Percentiles rank a stretch among this genome's conserved stretches.
These are phyloP conservation scores for Datnioides undecimradiatus DNA, from an alignment of 2,113 vertebrate genomes.

Conservation along the genomic window DNA sequence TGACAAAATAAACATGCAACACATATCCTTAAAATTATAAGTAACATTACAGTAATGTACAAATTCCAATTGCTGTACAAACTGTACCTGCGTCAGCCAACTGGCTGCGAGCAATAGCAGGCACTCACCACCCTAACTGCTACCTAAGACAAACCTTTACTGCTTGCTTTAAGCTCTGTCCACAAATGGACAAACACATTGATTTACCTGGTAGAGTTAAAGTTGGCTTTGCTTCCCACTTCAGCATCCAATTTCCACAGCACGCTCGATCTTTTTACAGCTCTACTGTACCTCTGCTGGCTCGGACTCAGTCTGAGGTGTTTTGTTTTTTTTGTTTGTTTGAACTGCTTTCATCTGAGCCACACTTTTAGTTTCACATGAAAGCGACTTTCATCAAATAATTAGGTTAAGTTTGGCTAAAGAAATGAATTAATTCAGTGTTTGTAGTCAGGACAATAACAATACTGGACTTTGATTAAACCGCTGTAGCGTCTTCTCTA, in stretches of 20 bases:
- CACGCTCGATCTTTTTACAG: slow-evolving; percentile 6
- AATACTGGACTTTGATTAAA: slow-evolving; percentile 9
- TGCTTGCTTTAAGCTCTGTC: slow-evolving; percentile 44
- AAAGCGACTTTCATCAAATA: not conserved
- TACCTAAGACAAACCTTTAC: slow-evolving; percentile 26
- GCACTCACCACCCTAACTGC: not conserved
- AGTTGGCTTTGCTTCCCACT: slow-evolving; percentile 22
- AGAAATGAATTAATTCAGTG: not conserved
- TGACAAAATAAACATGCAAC: not conserved
- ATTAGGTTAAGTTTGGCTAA: not conserved
- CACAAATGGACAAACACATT: slow-evolving; percentile 53
- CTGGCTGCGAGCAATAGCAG: not conserved
- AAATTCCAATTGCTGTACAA: not conserved
- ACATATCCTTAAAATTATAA: not conserved
- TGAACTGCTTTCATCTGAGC: not conserved
- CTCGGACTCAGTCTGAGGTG: not conserved
- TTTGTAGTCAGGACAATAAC: not conserved
- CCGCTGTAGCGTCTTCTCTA: slow-evolving; percentile 4
- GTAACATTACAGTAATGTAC: not conserved
- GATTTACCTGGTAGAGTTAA: slow-evolving; percentile 50
- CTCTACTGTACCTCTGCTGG: slow-evolving; percentile 16
- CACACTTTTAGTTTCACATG: not conserved
- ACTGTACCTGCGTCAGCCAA: not conserved
- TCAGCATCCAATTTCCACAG: slow-evolving; percentile 35
- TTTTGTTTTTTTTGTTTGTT: too few species aligned